Base-by-base conservation (phyloP, 2,113 vertebrate genomes). In the Okapia johnstoni region DNA sequence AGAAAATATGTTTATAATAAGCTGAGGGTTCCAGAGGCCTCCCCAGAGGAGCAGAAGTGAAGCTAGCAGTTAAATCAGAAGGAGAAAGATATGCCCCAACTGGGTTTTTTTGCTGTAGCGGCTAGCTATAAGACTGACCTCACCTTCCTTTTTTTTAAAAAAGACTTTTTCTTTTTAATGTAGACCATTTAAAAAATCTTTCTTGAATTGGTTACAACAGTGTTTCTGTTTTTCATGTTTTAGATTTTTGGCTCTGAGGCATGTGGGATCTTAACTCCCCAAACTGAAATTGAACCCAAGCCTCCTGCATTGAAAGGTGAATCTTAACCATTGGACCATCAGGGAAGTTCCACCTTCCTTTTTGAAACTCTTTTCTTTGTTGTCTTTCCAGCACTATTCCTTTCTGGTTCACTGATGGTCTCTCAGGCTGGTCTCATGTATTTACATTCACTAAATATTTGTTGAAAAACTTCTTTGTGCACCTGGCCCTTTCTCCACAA, bases 391-490 rank as follows among this genome's bases (percentile, higher is more conserved):
- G 7, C 25, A 28, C 76, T 84, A 5, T 14, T 87, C 66, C 54
- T 52, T 77, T 26, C 63, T 63, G 33, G 50, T 36, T 83, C 19
- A 6, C 66, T 80, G 46, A 77, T 73, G 17, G 6, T 60, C 77
- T 91, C 66, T 83, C 36, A 79, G 79, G 48, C 46, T 36, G 43
- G 15, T 77, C 63, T 97, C 58, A 92, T 84, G 95, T 97, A 73
- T 92, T 96, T 90, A 43, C 26, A 85, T 28, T 92, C 73, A 55
- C 63, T 73, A 79, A 92, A 48, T 70, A 90, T 79, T 95, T 94
- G 92, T 60, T 87, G 85, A 89, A 94, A 85, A 63, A 57, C 23
- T 54, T 50, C 84, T 70, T 90, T 92, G 50, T 58, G 79, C 76
- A 93, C 94, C 23, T 50, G 88, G 43, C 7, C 25, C 50, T 33